Conservation (phyloP, 2,888 invertebrate species). For the Tethea ocularis region DNA sequence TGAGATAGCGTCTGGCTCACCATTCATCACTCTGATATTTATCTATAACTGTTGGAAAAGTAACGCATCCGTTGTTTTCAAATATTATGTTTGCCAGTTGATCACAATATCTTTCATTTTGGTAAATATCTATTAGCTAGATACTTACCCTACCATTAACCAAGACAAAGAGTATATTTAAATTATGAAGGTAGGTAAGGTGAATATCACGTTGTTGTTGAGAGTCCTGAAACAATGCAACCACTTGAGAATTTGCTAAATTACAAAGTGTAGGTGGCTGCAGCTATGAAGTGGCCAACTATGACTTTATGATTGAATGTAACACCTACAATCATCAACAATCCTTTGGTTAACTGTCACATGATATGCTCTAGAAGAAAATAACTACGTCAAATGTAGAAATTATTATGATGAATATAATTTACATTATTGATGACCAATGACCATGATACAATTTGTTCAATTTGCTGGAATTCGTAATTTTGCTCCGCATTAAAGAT, state of each 20-base stretch:
- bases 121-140: too few species aligned
- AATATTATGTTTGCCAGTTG: not conserved
- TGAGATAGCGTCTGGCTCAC: conserved; percentile 13
- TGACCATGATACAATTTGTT: not conserved
- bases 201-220: not conserved
- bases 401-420: too few species aligned
- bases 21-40: conserved; percentile 4
- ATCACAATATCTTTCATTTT: not conserved
- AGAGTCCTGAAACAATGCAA: not conserved
- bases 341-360: not conserved
- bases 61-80: not conserved
- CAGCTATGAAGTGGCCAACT: not conserved
- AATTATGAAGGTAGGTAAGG: not conserved
- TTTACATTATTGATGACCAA: not conserved
- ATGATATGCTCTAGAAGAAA: not conserved
- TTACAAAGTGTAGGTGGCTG: not conserved
- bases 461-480: not conserved
- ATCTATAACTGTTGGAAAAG: conserved; percentile 4
- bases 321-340: not conserved
- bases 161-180: too few species aligned
- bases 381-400: not conserved
- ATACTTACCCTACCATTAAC: too few species aligned
- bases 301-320: not conserved
- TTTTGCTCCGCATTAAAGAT: not conserved
- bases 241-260: conserved; percentile 1